Evolutionary conservation across 2,888 invertebrate genomes (phyloP), one percentile per base, ranked within the genome.

Genomic region (Rugalucina vietnamica): DNA sequence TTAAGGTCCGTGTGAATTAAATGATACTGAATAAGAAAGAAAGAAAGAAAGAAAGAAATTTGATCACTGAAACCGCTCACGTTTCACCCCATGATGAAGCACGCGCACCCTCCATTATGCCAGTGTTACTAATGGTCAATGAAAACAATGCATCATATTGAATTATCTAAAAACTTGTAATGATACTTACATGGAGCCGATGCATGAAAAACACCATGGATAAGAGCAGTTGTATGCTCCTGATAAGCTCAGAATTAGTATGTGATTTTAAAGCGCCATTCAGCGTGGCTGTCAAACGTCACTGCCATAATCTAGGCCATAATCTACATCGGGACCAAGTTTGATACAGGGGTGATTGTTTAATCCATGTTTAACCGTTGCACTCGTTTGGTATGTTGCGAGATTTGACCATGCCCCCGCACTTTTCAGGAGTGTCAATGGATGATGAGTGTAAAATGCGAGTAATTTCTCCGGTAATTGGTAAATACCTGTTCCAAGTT

Each of bases 401-500:
- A 14, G 21, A n/a, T 21, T 54, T 8, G 8, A 4, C 21, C 54
- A n/a, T 21, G n/a, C 43, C 4, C 4, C 4, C n/a, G 21, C 21
- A 8, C 21, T 54, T 21, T 21, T 54, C n/a, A 4, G 8, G 32
- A 65, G 65, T 34, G 65, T 34, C 65, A 32, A 18, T 65, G 65
- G 34, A 65, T 65, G 34, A 65, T 18, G 10, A 10, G 10, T 43
- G 34, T 10, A 34, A 32, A 34, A 65, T 65, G 32, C 65, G 34
- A 34, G 32, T 65, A 65, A 65, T 65, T 65, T 34, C 65, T 8
- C 18, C 21, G 29, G 32, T 65, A 34, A 65, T 65, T 65, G 65
- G 65, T 65, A 65, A 65, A 65, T 65, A 65, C 65, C 65, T 65
- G 65, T 65, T 65, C 21, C 29, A 34, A 43, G 34, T 65, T 34